A percentile compares a stretch with the other conserved stretches of the same genome.
phyloP scores from a whole-genome alignment of 2,888 invertebrate species.

The Bellardia pandia region DNA sequence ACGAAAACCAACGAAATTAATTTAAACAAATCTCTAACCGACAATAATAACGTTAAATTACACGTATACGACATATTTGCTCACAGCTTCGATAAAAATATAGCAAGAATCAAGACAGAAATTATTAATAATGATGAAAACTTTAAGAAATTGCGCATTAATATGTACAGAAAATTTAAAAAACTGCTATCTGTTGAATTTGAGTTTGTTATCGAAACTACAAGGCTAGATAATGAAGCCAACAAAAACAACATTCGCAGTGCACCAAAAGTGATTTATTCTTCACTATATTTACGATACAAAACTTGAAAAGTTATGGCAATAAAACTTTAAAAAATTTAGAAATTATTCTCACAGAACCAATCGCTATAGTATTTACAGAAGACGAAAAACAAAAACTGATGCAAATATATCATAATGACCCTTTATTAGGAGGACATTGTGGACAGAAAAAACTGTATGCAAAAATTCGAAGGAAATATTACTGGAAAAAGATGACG shows the following conservation, averaged over 20 bases:
- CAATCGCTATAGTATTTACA: slow-evolving; percentile 10
- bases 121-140: slow-evolving; percentile 3
- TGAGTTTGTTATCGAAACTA: slow-evolving; percentile 51
- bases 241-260: slow-evolving; percentile 18
- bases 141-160: not conserved
- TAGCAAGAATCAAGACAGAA: slow-evolving; percentile 30
- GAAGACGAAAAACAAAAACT: slow-evolving; percentile 33
- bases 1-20: too few species aligned
- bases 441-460: slow-evolving; percentile 14
- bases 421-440: slow-evolving; percentile 16
- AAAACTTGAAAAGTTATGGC: not conserved
- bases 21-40: not conserved
- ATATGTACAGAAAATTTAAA: slow-evolving; percentile 44
- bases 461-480: slow-evolving; percentile 17
- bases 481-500: slow-evolving; percentile 21
- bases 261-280: not conserved
- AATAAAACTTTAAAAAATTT: slow-evolving; percentile 19
- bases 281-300: slow-evolving; percentile 8
- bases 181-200: not conserved
- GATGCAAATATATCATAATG: slow-evolving; percentile 28
- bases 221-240: slow-evolving; percentile 44
- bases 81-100: not conserved
- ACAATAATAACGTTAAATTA: not conserved
- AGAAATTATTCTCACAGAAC: slow-evolving; percentile 37
- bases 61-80: slow-evolving; percentile 21